A percentile compares a stretch with the other conserved stretches of the same genome.
Conservation (phyloP, 2,113 vertebrate species). For the Mormoops blainvillei region DNA sequence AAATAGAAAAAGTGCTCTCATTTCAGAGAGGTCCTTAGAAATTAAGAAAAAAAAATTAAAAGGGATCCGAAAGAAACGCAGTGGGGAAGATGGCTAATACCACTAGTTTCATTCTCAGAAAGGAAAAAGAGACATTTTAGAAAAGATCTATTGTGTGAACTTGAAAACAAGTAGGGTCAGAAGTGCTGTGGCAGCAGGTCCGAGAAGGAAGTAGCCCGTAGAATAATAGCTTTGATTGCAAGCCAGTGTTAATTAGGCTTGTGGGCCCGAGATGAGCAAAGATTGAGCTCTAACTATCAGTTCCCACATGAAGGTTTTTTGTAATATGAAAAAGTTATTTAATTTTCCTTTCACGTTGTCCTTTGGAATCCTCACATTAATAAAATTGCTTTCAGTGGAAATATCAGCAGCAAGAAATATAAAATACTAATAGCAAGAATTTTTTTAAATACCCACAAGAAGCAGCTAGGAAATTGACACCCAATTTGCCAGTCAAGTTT, state of each 20-base stretch:
- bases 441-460: not conserved
- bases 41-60: not conserved
- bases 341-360: slow-evolving; percentile 41
- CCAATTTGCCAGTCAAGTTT: not conserved
- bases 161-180: slow-evolving; percentile 59
- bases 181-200: slow-evolving; percentile 8
- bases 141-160: slow-evolving; percentile 56
- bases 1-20: slow-evolving; percentile 53
- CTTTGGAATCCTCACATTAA: slow-evolving; percentile 41
- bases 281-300: slow-evolving; percentile 10
- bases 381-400: slow-evolving; percentile 35
- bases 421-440: slow-evolving; percentile 18
- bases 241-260: slow-evolving; percentile 57
- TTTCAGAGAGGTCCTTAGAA: slow-evolving; percentile 42
- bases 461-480: slow-evolving; percentile 1
- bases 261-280: not conserved
- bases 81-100: slow-evolving; percentile 28
- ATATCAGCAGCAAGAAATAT: slow-evolving; percentile 32
- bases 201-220: not conserved
- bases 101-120: slow-evolving; percentile 19
- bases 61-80: slow-evolving; percentile 44
- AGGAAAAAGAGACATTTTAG: slow-evolving; percentile 54
- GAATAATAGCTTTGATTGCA: slow-evolving; percentile 62
- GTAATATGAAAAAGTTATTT: slow-evolving; percentile 33
- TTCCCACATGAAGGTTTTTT: slow-evolving; percentile 26